These are phyloP conservation scores for Tetramorium simillimum DNA, from an alignment of 1,140 invertebrate species.

Conservation along the genomic window DNA sequence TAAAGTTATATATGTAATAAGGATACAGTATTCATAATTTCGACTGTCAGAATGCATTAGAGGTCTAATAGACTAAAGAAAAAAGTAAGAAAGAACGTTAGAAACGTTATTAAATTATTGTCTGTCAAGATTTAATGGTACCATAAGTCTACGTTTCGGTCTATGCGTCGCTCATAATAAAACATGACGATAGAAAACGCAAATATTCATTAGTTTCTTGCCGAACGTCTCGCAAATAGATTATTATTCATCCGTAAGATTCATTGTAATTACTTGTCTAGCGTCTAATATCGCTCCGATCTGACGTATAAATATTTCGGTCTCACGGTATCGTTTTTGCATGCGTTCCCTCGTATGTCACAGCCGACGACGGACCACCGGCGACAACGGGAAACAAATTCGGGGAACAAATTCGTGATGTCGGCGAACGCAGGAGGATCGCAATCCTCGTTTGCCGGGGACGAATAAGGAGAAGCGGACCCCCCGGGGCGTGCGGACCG, in stretches of 20 bases:
- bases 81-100: not conserved
- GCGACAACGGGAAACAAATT: conserved; percentile 72
- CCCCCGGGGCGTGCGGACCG: conserved; percentile 71
- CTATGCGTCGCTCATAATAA: not conserved
- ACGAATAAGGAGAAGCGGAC: conserved; percentile 52
- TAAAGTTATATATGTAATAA: not conserved
- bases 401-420: conserved; percentile 71
- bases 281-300: conserved; percentile 35
- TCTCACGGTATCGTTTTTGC: conserved; percentile 50
- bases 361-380: conserved; percentile 60
- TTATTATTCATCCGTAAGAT: conserved; percentile 13
- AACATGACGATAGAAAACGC: conserved; percentile 13
- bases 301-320: conserved; percentile 38
- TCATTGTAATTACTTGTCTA: conserved; percentile 56
- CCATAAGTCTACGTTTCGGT: not conserved
- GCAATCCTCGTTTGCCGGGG: conserved; percentile 55
- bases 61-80: not conserved
- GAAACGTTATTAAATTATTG: not conserved
- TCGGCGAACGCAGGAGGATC: conserved; percentile 65
- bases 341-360: conserved; percentile 56
- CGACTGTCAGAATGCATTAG: not conserved
- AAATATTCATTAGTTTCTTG: conserved; percentile 29
- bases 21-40: not conserved
- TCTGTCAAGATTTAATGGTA: conserved; percentile 23
- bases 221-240: conserved; percentile 25